Evolutionary conservation across 2,888 invertebrate genomes (phyloP), one percentile per base, ranked within the genome.

Genomic region (Amiota communis): DNA sequence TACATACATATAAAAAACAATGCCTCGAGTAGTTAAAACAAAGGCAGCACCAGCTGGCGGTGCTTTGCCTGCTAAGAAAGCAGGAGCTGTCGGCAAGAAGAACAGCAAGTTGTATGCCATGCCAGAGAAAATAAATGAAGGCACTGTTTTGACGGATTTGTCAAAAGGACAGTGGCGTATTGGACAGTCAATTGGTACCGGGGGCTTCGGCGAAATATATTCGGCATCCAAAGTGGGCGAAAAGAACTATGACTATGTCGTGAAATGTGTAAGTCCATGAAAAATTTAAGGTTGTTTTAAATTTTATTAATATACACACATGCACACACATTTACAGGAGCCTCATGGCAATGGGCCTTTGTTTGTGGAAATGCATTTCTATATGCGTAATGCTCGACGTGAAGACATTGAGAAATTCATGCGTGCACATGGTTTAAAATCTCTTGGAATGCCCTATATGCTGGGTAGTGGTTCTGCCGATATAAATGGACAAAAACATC

Each of bases 191-290:
- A 96, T 98, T 75, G 98, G 98, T 0, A 92, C 94, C 73, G 98
- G 98, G 0, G 98, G 98, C 12, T 98, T 98, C 88, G 98, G 98
- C 0, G 96, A 97, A 88, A 97, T 98, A 82, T 98, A 98, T 89
- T 93, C 95, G 0, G 97, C 96, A 59, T 93, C 93, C 89, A 92
- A 92, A 72, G 90, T 90, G 23, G 92, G 91, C 10, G 91, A 91
- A 49, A 91, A 91, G 0, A 89, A 90, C 72, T 95, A 93, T 88
- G 92, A 93, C 8, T 94, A 92, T 85, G 95, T 95, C 15, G 91
- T 96, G 1, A 96, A 96, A 92, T 95, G 96, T 85, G 95, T 95
- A 91, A 92, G 94, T 92, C 57, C 12, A 13, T 59, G 46, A 47
- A 36, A 10, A 51, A 36, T 6, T 6, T 59, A 61, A 13, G 63